Evolutionary conservation across 1,140 invertebrate genomes (phyloP).

Genomic region (Anastrepha ludens): DNA sequence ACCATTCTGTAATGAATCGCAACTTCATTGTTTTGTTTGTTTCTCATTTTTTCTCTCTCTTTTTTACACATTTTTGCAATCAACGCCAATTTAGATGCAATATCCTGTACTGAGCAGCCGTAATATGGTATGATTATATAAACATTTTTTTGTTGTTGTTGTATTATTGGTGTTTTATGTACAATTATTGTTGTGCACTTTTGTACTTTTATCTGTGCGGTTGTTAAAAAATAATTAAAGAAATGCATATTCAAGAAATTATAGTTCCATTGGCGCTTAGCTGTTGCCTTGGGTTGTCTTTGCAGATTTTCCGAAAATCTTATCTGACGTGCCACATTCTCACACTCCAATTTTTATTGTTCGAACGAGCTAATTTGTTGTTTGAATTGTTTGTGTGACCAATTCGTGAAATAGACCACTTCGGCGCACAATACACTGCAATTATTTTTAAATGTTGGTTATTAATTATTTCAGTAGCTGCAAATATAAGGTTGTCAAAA

Average conservation of each 20-base stretch:
- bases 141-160: not conserved
- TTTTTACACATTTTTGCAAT: conserved; percentile 23
- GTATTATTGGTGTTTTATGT: not conserved
- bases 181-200: not conserved
- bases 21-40: not conserved
- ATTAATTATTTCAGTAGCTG: not conserved
- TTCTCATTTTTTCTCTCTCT: conserved; percentile 2
- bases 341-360: conserved; percentile 8
- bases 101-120: conserved; percentile 37
- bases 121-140: conserved; percentile 4
- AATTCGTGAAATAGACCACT: not conserved
- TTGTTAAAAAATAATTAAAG: not conserved
- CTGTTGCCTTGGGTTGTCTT: too few species aligned
- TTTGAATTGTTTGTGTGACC: not conserved
- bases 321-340: not conserved
- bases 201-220: not conserved
- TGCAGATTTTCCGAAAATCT: too few species aligned
- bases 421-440: not conserved
- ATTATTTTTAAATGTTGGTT: conserved; percentile 18
- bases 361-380: not conserved
- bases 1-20: not conserved
- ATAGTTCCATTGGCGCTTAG: too few species aligned
- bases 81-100: conserved; percentile 42
- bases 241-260: too few species aligned
- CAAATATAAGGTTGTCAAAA: too few species aligned